Evolutionary conservation across 2,797 vertebrate species (phyloP).

Genomic region (Sardinella longiceps): DNA sequence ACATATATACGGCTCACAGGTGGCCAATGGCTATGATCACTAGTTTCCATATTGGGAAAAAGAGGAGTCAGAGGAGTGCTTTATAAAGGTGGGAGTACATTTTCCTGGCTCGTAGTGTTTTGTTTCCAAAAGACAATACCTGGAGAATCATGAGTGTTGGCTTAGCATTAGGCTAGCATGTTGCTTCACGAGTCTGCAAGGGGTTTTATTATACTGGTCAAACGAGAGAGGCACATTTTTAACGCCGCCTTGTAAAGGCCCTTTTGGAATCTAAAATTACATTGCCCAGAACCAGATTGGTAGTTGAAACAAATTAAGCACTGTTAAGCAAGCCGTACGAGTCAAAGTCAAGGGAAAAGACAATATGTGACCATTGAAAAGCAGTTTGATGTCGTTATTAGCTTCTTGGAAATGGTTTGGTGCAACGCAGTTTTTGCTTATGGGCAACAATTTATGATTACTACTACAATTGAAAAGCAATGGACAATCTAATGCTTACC

Average conservation of each 20-base stretch:
- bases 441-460: not conserved
- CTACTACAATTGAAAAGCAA: not conserved
- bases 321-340: not conserved
- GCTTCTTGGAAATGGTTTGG: not conserved
- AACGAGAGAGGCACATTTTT: slow-evolving; percentile 34
- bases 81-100: not conserved
- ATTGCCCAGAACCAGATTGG: slow-evolving; percentile 83
- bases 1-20: not conserved
- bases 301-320: slow-evolving; percentile 64
- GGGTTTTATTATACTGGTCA: not conserved
- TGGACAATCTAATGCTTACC: not conserved
- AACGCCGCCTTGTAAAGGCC: slow-evolving; percentile 71
- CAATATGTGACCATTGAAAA: not conserved
- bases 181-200: not conserved
- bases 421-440: not conserved
- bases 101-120: not conserved
- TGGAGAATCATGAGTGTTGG: not conserved
- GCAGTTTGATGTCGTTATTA: not conserved
- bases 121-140: slow-evolving; percentile 12
- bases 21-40: slow-evolving; percentile 5
- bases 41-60: not conserved
- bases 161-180: not conserved
- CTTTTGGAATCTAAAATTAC: slow-evolving; percentile 1
- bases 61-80: not conserved
- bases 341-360: not conserved